Base-by-base conservation (phyloP, 1,140 invertebrate species). In the Pygmarrhopalites habei region DNA sequence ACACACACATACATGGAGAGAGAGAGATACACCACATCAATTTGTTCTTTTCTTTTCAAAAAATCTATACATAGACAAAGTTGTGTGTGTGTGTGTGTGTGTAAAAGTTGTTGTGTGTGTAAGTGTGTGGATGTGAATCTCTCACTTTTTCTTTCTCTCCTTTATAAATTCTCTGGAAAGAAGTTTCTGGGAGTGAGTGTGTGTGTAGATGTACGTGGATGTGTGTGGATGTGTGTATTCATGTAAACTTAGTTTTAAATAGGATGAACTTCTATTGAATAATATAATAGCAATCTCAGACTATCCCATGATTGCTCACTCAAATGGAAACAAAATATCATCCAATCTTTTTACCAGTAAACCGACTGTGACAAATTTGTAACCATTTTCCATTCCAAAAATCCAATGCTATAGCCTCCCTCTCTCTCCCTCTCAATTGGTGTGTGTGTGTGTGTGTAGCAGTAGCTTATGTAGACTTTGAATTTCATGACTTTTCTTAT, bases 331-430 rank as follows among this genome's bases (percentile, higher is more conserved):
- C n/a, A 51, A 64, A 58, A 51, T 51, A 64, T 64, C 62, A 64
- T 58, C 25, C 32, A 58, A 64, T 64, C 41, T 56, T 52, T 29
- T 51, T 43, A 19, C 26, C 23, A 61, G 59, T 44, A 58, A 64
- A 64, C 62, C 21, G 56, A 64, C 51, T 64, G 62, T 58, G 62
- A 64, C 62, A 64, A 64, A 64, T 64, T 44, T 32, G 28, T 21
- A 56, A 56, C 39, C 57, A 58, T 58, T 28, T 44, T 53, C 21
- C 12, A 5, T 47, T 47, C 44, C 44, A 5, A 47, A 35, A 35
- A 35, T 7, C 32, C 32, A 35, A 35, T 7, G 32, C 32, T 15
- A 35, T 7, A 35, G 32, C 32, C 32, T 7, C 32, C n/a, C n/a
- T n/a, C n/a, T n/a, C n/a, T n/a, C n/a, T n/a, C n/a, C n/a, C 32